These are phyloP conservation scores for Enteromius fasciolatus DNA, from an alignment of 2,797 vertebrate genomes.

Conservation along the genomic window DNA sequence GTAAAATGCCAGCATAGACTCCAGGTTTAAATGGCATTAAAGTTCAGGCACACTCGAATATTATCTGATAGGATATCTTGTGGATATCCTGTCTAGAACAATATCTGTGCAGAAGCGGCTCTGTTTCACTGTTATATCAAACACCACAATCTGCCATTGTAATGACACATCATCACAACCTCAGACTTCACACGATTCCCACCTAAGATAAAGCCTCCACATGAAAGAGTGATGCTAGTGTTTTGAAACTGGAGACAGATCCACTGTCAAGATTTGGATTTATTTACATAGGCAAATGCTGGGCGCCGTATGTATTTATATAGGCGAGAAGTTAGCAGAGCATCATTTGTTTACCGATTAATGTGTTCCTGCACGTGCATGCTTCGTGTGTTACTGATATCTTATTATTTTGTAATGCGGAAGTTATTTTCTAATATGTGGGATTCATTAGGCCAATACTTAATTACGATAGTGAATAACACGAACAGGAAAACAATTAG, in stretches of 20 bases:
- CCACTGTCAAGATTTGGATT: slow-evolving; percentile 30
- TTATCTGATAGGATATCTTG: not conserved
- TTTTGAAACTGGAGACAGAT: slow-evolving; percentile 53
- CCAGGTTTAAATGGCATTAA: not conserved
- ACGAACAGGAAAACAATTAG: not conserved
- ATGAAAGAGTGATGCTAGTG: slow-evolving; percentile 31
- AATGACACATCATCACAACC: slow-evolving; percentile 23
- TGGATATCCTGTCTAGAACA: not conserved
- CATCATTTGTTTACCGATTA: not conserved
- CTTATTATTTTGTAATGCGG: not conserved
- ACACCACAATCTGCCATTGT: slow-evolving; percentile 3
- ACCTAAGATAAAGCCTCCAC: slow-evolving; percentile 44
- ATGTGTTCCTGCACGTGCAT: not conserved
- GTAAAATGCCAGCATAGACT: not conserved
- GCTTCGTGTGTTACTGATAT: not conserved
- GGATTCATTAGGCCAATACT: not conserved
- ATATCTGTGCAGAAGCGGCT: not conserved
- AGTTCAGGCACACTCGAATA: not conserved
- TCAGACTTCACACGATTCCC: slow-evolving; percentile 47
- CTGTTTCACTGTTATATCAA: slow-evolving; percentile 14
- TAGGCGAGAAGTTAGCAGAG: not conserved
- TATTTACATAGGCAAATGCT: not conserved
- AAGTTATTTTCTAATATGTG: not conserved
- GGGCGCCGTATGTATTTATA: not conserved
- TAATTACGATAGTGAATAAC: not conserved